phyloP scores from a whole-genome alignment of 2,888 invertebrate genomes.

The Camptogramma bilineatum region DNA sequence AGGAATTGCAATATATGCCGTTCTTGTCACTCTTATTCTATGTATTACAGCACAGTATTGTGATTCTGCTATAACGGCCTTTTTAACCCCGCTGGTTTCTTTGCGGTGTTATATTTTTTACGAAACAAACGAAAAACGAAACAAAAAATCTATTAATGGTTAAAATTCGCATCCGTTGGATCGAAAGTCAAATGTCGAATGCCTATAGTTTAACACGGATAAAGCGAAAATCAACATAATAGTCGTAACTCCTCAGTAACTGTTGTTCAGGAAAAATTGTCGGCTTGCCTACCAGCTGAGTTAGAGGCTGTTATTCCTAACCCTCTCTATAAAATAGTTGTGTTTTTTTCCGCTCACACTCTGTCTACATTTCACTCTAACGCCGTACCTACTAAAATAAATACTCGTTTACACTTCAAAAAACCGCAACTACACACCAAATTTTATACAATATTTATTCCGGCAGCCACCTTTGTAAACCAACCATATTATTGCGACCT shows the following conservation, averaged over 20 bases:
- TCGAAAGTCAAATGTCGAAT: too few relatives aligned
- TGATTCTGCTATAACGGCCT: too few relatives aligned
- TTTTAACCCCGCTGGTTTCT: too few relatives aligned
- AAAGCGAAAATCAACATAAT: too few relatives aligned
- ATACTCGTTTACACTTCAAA: conserved; percentile 74
- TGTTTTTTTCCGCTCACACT: conserved; percentile 46
- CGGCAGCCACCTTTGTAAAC: conserved; percentile 57
- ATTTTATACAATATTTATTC: conserved; percentile 70
- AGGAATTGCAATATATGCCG: too few relatives aligned
- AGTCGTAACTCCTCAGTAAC: not conserved
- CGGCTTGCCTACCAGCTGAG: not conserved
- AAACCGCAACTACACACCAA: conserved; percentile 70
- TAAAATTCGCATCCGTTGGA: too few relatives aligned
- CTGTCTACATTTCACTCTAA: conserved; percentile 69
- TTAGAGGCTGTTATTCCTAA: not conserved
- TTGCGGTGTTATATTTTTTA: too few relatives aligned
- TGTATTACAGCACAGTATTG: too few relatives aligned
- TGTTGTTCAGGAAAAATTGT: not conserved
- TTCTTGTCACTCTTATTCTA: too few relatives aligned
- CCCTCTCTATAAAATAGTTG: conserved; percentile 8
- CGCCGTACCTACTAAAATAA: conserved; percentile 72
- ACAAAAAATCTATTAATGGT: too few relatives aligned
- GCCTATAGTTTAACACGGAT: too few relatives aligned
- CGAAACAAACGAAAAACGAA: too few relatives aligned
- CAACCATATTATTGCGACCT: conserved; percentile 51